Percentiles rank a stretch among this genome's conserved stretches.
Conservation (phyloP, 2,797 vertebrate genomes). For the Myotis daubentonii region DNA sequence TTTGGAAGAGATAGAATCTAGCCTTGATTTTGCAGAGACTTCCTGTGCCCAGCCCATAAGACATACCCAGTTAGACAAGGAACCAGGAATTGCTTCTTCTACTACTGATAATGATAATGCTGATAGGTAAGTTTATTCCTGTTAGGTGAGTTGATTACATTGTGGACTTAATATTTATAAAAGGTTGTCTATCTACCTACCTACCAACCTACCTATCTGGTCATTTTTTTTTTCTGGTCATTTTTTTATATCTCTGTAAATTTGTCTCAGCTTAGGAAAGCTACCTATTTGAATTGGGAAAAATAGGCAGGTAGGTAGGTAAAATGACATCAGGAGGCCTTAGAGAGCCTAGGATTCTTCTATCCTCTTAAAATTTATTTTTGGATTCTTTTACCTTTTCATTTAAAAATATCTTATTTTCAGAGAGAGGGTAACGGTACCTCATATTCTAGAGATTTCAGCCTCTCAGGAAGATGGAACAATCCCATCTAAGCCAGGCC, state of each 20-base stretch:
- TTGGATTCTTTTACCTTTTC: slow-evolving; percentile 18
- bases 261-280: slow-evolving; percentile 44
- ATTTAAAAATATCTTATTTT: slow-evolving; percentile 60
- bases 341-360: neutral
- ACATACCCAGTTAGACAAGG: slow-evolving; percentile 44
- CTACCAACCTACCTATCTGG: neutral
- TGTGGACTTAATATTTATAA: neutral
- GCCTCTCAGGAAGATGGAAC: slow-evolving; percentile 26
- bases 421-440: slow-evolving; percentile 55
- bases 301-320: slow-evolving; percentile 24
- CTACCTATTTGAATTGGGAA: slow-evolving; percentile 32
- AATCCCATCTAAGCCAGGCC: neutral
- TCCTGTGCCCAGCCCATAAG: slow-evolving; percentile 36
- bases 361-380: neutral
- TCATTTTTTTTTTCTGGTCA: slow-evolving; percentile 19
- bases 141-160: neutral
- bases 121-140: slow-evolving; percentile 72
- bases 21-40: slow-evolving; percentile 72
- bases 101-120: slow-evolving; percentile 43
- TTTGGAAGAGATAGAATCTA: slow-evolving; percentile 65
- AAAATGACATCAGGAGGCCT: neutral
- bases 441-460: slow-evolving; percentile 22
- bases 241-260: slow-evolving; percentile 30
- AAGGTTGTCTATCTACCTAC: neutral
- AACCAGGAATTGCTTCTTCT: slow-evolving; percentile 35